Conservation (phyloP, 2,113 vertebrate genomes). For the Pithys albifrons region DNA sequence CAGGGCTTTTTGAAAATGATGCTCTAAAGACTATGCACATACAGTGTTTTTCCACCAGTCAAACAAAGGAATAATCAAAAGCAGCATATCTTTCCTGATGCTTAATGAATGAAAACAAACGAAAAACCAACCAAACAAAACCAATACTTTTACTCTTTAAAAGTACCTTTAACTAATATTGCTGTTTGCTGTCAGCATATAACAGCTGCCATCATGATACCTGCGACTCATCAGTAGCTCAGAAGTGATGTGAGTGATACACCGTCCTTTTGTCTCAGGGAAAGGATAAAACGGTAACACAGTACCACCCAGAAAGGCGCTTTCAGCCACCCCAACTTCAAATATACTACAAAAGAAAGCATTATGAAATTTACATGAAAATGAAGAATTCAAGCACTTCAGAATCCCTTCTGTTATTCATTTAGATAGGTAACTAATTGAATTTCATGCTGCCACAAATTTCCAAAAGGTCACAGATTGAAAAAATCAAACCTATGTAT, state of each 20-base stretch:
- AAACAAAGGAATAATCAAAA: neutral
- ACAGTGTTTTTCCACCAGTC: neutral
- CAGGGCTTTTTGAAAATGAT: neutral
- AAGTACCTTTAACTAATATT: neutral
- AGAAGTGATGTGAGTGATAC: neutral
- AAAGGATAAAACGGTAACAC: neutral
- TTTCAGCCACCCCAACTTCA: neutral
- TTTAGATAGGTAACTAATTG: constrained; percentile 1
- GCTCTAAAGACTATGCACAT: neutral
- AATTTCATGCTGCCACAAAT: constrained; percentile 12
- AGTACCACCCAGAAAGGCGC: neutral
- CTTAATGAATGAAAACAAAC: neutral
- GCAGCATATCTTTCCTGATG: neutral
- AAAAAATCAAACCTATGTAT: constrained; percentile 9
- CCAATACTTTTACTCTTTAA: neutral
- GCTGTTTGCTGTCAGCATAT: neutral
- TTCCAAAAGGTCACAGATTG: constrained; percentile 10
- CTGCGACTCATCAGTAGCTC: neutral
- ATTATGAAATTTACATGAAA: neutral
- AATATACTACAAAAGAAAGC: neutral
- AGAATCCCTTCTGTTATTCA: neutral
- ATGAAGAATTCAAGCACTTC: neutral
- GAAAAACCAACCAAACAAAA: neutral
- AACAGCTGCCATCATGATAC: neutral
- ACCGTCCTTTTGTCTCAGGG: neutral